Conservation (phyloP, 1,140 invertebrate genomes). For the Zeugodacus cucurbitae region DNA sequence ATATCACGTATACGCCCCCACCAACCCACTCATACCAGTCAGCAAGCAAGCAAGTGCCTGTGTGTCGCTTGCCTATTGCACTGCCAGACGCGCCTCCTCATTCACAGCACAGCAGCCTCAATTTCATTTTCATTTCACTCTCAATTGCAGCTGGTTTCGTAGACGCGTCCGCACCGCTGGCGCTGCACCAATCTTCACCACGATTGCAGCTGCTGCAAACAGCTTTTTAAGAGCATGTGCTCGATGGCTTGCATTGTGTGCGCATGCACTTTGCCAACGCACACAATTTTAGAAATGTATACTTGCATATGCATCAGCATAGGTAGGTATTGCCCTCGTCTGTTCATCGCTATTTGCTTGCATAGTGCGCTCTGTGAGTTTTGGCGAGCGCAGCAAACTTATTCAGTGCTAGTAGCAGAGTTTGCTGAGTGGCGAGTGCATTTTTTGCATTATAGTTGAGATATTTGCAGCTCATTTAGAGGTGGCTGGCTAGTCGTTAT, state of each 20-base stretch:
- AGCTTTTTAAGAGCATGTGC: constrained; percentile 12
- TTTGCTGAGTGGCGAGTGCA: not conserved
- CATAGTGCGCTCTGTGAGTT: not conserved
- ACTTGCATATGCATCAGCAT: not conserved
- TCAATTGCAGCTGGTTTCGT: constrained; percentile 26
- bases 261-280: not conserved
- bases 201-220: not conserved
- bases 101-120: not conserved
- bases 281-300: not conserved
- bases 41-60: not conserved
- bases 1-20: constrained; percentile 26
- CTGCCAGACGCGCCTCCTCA: not conserved
- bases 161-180: not conserved
- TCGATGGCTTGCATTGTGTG: not conserved
- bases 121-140: constrained; percentile 38
- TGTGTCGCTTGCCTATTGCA: not conserved
- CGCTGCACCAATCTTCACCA: not conserved
- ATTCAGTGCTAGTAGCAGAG: not conserved
- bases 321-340: not conserved
- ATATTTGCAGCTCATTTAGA: not conserved
- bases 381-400: not conserved
- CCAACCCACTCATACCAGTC: not conserved
- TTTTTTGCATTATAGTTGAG: not conserved
- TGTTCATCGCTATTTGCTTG: not conserved
- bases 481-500: not conserved